Base-by-base conservation (phyloP, 2,113 vertebrate species). In the Aramus guarauna region DNA sequence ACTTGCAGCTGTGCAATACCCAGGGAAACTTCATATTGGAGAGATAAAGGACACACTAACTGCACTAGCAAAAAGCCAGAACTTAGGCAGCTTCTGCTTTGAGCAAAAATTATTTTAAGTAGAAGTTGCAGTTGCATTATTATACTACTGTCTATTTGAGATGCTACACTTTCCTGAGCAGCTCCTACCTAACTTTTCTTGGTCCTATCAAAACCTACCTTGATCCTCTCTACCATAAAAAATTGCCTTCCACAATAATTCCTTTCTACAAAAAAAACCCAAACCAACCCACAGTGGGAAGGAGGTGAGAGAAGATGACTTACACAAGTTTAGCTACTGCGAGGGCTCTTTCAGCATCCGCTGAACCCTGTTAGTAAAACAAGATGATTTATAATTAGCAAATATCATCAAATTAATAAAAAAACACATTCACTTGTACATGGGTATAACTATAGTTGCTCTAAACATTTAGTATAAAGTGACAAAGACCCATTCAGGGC, bases 281-380 rank as follows among this genome's bases (percentile, higher is more conserved):
- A 72, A 77, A 79, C 6, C 71, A 85, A 50, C 17, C 56, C 9
- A 11, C 6, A 8, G 13, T 47, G 13, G 45, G 12, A 94, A 89
- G 36, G 6, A 9, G 4, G 11, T 36, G 52, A 80, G 26, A 91
- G 14, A 69, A 66, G 13, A 64, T 39, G 37, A 99, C 99, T 99
- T 98, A 99, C 99, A 99, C 98, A 58, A 99, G 99, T 80, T 96
- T 98, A 85, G 99, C 99, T 85, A 99, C 99, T 12, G 97, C 95
- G 93, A 99, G 95, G 12, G 99, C 99, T 98, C 99, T 98, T 86
- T 99, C 98, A 48, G 99, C 98, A 82, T 99, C 99, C 47, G 99
- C 98, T 12, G 99, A 99, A 62, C 99, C 99, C 99, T 99, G 77
- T 91, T 88, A 79, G 90, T 78, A 91, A 63, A 98, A 75, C 56